Conservation (phyloP, 2,113 vertebrate genomes). For the Corydoras maculifer region DNA sequence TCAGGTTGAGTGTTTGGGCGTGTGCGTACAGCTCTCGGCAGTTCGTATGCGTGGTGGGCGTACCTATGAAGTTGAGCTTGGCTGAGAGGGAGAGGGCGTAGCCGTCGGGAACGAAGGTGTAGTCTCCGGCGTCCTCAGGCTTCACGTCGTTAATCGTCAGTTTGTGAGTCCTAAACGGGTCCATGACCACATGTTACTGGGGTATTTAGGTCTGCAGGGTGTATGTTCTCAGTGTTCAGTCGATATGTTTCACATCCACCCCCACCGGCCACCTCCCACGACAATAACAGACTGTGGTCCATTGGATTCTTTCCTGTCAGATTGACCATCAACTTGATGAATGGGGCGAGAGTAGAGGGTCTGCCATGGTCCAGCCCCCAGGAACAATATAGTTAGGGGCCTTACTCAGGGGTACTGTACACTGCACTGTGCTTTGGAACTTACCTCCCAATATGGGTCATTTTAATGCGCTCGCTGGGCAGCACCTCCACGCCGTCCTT, state of each 20-base stretch:
- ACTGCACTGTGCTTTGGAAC: slow-evolving; percentile 1
- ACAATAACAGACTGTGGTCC: too few relatives aligned
- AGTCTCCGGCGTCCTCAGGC: slow-evolving; percentile 78
- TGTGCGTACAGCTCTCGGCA: background rate
- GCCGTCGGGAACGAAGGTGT: slow-evolving; percentile 82
- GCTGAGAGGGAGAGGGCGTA: slow-evolving; percentile 78
- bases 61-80: slow-evolving; percentile 88
- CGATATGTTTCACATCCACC: too few relatives aligned
- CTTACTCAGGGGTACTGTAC: too few relatives aligned
- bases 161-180: slow-evolving; percentile 72
- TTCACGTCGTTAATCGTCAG: slow-evolving; percentile 76
- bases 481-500: slow-evolving; percentile 69
- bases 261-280: too few relatives aligned
- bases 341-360: too few relatives aligned
- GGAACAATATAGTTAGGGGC: too few relatives aligned
- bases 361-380: too few relatives aligned
- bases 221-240: too few relatives aligned
- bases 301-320: too few relatives aligned
- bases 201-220: background rate
- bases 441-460: slow-evolving; percentile 67
- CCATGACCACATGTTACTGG: slow-evolving; percentile 42
- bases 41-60: background rate
- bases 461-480: slow-evolving; percentile 64
- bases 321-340: too few relatives aligned
- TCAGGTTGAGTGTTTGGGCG: background rate